Base-by-base conservation (phyloP, 2,113 vertebrate species). In the Petromus typicus region DNA sequence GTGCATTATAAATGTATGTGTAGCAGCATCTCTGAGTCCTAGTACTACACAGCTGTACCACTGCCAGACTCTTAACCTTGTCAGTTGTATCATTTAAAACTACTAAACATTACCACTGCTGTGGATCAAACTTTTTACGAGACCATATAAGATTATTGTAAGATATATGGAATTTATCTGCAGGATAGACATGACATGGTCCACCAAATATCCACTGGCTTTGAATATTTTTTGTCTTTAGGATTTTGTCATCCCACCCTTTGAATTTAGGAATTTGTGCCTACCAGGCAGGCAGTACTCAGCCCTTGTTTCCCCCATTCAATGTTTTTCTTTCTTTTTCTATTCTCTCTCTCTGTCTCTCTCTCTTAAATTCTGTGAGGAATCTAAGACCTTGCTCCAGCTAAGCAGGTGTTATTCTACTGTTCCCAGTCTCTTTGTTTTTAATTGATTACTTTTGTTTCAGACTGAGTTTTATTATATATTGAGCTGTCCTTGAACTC, bases 141-240 rank as follows among this genome's bases (percentile, higher is more conserved):
- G 78, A 96, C 86, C 14, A 66, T 64, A 17, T 91, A 83, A 61
- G 22, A 18, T 83, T 96, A 86, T 79, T 64, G 22, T 85, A 69
- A 90, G 34, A 75, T 89, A 22, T 82, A n/a, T 95, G 79, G 75
- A 88, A 63, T 96, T 85, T 93, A 84, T 89, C 30, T 83, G 69
- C 89, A 93, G 56, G 32, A 43, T 95, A 40, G n/a, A 79, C 20
- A 90, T n/a, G 23, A 79, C 20, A 90, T 20, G n/a, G 9, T 79
- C 66, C 64, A 71, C 71, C 85, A 73, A 82, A 86, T 40, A 61
- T 34, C 45, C 84, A 73, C 64, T 93, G 76, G 32, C n/a, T 85
- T 90, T 84, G 66, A 95, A 59, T 83, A 22, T 84, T 78, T 79
- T 73, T 86, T 61, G 5, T 92, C 14, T 56, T 56, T 14, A 56